Evolutionary conservation across 2,888 invertebrate genomes (phyloP), one percentile per base, ranked within the genome.

Genomic region (Seira musarum): DNA sequence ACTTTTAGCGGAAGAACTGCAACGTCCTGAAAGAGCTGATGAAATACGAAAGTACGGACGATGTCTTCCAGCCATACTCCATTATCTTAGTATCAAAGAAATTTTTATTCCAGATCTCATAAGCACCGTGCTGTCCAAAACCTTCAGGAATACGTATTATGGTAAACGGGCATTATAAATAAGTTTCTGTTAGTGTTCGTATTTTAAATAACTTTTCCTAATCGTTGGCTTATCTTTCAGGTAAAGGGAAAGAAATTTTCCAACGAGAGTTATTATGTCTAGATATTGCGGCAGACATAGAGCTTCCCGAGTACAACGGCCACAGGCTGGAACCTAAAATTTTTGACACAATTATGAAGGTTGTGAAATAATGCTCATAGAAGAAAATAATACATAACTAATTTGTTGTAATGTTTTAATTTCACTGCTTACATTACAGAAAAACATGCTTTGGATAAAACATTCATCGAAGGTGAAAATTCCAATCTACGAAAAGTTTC

Each of bases 191-290:
- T 30, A 30, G 8, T 30, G 8, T 5, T 5, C 30, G n/a, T n/a
- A 30, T 30, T 8, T 30, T 30, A 30, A 8, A 30, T 30, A 30
- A 30, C 30, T 30, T 30, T 5, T 30, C n/a, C n/a, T n/a, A n/a
- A n/a, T n/a, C n/a, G n/a, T n/a, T n/a, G n/a, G n/a, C n/a, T n/a
- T n/a, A n/a, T n/a, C n/a, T 60, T 69, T 40, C 19, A 81, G 82
- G 82, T 0, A 80, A 68, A 15, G 80, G 73, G 8, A 61, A 65
- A 35, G 61, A 65, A n/a, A 74, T 85, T 0, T 85, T 89, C 25
- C 92, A 92, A 0, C 90, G 92, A 82, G 93, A 94, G 88, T 88
- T 93, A 73, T 90, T 93, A 68, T 89, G 90, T 64, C 87, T 95
- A 75, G 92, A 95, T 87, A 90, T 91, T 66, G 90, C 90, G 81